A percentile compares a stretch with the other conserved stretches of the same genome.
These are phyloP conservation scores for Acropora yongei DNA, from an alignment of 64 coral and sea anemone species.

Conservation along the genomic window DNA sequence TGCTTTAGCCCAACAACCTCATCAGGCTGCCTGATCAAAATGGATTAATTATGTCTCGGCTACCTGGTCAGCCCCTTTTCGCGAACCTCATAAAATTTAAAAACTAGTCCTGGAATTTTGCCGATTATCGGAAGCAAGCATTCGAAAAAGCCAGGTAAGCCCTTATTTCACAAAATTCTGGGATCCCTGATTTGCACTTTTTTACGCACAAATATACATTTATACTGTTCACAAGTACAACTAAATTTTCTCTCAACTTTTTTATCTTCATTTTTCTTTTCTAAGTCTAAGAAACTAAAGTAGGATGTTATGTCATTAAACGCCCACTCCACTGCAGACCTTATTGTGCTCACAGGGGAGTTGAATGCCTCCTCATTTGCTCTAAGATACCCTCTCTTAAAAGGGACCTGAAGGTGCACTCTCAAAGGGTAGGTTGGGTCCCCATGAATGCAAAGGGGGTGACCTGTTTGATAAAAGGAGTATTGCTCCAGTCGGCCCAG, in stretches of 20 bases:
- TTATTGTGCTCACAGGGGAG: conserved; percentile 32
- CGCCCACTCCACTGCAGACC: conserved; percentile 53
- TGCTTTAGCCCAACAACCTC: not conserved
- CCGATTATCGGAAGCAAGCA: not conserved
- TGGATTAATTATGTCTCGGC: not conserved
- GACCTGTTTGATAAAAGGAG: not conserved
- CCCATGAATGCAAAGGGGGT: conserved; percentile 1
- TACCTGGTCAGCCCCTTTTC: not conserved
- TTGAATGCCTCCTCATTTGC: no score
- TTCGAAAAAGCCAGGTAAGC: not conserved
- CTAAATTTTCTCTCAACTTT: conserved; percentile 9
- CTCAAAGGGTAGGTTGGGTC: conserved; percentile 56
- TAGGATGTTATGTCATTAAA: no score
- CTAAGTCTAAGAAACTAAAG: conserved; percentile 19
- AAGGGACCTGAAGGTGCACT: no score
- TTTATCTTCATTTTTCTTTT: conserved; percentile 50
- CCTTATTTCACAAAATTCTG: not conserved
- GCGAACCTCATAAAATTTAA: not conserved
- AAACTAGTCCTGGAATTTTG: not conserved
- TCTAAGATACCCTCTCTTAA: no score
- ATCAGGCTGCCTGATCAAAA: not conserved
- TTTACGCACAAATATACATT: not conserved
- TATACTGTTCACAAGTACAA: not conserved
- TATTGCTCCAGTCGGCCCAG: conserved; percentile 12
- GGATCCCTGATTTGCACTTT: not conserved